Percentiles rank a stretch among this genome's conserved stretches.
Evolutionary conservation across 2,113 vertebrate species (phyloP).

Genomic region (Cricetomys ansorgei): DNA sequence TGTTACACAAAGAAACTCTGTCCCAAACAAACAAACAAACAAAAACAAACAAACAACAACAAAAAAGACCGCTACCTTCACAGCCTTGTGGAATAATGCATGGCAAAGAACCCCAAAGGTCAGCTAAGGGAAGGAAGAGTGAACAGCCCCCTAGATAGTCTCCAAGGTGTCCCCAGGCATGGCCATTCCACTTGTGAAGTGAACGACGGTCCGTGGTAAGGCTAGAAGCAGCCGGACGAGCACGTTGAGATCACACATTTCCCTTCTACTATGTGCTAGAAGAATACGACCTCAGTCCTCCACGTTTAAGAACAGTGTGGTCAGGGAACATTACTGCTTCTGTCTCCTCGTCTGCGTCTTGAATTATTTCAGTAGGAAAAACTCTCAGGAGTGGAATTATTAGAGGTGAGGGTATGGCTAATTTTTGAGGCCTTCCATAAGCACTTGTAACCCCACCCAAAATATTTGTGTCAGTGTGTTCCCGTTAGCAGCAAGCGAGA

Average conservation of each 20-base stretch:
- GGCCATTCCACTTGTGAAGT: neutral
- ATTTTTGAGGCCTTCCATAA: slow-evolving; percentile 17
- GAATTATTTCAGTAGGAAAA: neutral
- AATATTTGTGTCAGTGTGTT: neutral
- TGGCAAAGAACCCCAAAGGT: neutral
- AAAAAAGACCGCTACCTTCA: neutral
- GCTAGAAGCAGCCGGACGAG: neutral
- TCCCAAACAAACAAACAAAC: too few relatives aligned
- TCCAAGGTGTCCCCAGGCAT: neutral
- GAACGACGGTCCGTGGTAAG: neutral
- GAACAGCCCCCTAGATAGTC: neutral
- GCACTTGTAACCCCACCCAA: neutral
- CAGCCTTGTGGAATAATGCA: neutral
- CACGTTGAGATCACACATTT: neutral
- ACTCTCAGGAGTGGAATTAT: neutral
- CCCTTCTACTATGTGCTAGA: neutral
- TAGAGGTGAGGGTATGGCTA: neutral
- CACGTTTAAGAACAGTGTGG: neutral
- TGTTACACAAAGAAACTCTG: too few relatives aligned
- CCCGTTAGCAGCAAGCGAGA: neutral
- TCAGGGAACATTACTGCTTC: neutral
- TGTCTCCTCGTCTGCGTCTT: neutral
- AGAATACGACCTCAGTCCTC: neutral
- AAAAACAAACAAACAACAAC: too few relatives aligned
- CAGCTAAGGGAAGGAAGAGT: neutral